phyloP scores from a whole-genome alignment of 1,140 invertebrate species.

The Drosophila ohnishii region DNA sequence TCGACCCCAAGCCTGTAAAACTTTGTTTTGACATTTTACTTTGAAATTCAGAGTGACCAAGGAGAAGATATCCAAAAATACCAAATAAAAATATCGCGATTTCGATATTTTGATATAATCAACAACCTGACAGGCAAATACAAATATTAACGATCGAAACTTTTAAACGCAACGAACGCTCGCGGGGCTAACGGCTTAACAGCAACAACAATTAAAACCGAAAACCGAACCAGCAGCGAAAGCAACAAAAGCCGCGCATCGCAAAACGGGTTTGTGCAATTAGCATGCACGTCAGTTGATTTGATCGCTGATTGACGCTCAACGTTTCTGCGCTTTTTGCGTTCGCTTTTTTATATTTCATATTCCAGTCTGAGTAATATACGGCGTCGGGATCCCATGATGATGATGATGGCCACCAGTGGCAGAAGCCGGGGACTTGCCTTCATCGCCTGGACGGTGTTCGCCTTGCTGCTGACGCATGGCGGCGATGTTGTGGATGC shows the following conservation, averaged over 20 bases:
- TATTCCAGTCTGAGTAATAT: not conserved
- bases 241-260: constrained; percentile 11
- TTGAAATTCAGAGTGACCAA: too few species aligned
- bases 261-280: constrained; percentile 69
- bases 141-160: constrained; percentile 13
- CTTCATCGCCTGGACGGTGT: constrained; percentile 46
- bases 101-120: too few species aligned
- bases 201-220: constrained; percentile 11
- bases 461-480: constrained; percentile 61
- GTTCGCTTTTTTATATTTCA: not conserved
- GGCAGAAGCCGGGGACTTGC: constrained; percentile 39
- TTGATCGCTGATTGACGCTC: constrained; percentile 24
- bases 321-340: constrained; percentile 4
- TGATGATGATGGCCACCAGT: constrained; percentile 22
- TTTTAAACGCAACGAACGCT: constrained; percentile 11
- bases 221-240: constrained; percentile 7
- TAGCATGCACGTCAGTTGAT: constrained; percentile 54
- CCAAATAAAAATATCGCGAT: too few species aligned
- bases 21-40: too few species aligned
- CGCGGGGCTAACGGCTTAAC: constrained; percentile 5
- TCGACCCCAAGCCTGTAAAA: too few species aligned
- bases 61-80: too few species aligned
- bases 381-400: not conserved
- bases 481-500: constrained; percentile 61
- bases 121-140: not conserved